Evolutionary conservation across 2,113 vertebrate genomes (phyloP).

Genomic region (Sinosuthora webbiana): DNA sequence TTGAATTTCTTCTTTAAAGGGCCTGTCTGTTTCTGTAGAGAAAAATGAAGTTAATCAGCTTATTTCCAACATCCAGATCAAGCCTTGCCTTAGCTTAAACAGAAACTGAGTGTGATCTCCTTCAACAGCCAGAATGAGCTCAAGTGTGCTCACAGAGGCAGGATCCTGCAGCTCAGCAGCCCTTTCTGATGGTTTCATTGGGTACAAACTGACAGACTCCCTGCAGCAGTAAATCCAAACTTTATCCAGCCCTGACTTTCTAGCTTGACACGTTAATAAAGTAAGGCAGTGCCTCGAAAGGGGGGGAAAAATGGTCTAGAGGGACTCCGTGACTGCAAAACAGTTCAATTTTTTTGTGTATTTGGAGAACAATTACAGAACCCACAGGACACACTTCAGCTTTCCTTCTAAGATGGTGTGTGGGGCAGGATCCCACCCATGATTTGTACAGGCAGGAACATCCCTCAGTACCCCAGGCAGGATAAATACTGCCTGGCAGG

Average conservation of each 20-base stretch:
- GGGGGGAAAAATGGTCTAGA: background rate
- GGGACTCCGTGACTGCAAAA: background rate
- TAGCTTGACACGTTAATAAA: rapidly evolving
- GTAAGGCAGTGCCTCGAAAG: background rate
- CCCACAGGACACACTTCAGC: rapidly evolving
- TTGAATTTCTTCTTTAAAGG: conserved; percentile 64
- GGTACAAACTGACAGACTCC: background rate
- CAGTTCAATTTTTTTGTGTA: background rate
- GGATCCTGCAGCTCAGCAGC: background rate
- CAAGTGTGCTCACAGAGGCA: background rate
- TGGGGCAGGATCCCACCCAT: background rate
- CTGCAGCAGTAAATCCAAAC: background rate
- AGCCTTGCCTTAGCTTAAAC: background rate
- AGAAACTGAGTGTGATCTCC: background rate
- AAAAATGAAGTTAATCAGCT: background rate
- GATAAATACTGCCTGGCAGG: background rate
- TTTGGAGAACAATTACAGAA: background rate
- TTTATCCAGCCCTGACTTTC: background rate
- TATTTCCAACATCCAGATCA: background rate
- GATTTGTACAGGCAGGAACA: background rate
- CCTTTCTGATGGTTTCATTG: background rate
- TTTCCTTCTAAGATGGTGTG: rapidly evolving
- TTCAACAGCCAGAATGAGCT: background rate
- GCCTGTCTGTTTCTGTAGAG: conserved; percentile 57
- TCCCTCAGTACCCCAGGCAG: background rate